Evolutionary conservation across 2,797 vertebrate genomes (phyloP).

Genomic region (Pipistrellus nathusii): DNA sequence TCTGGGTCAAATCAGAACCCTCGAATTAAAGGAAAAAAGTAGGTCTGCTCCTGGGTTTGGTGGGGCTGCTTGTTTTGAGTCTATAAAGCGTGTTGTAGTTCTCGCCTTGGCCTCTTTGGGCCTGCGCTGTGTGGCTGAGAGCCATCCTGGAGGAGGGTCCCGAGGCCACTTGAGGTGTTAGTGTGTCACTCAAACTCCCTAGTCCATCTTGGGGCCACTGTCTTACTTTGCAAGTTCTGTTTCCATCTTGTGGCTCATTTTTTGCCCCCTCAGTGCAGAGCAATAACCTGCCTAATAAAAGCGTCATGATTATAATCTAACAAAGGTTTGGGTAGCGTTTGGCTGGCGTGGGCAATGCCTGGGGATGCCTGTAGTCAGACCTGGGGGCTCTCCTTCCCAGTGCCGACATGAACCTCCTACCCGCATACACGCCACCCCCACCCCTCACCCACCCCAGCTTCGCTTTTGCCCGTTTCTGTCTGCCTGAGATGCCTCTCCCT

Average conservation of each 20-base stretch:
- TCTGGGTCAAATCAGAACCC: neutral
- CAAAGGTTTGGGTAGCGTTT: neutral
- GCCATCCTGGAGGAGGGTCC: neutral
- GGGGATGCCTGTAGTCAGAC: neutral
- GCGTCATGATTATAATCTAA: neutral
- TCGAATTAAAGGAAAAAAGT: neutral
- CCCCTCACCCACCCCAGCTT: too few species aligned
- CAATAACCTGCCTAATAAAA: neutral
- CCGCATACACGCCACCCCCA: neutral
- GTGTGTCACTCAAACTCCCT: neutral
- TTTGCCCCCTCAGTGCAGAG: neutral
- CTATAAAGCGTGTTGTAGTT: neutral
- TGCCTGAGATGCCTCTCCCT: neutral
- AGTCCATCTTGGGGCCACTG: neutral
- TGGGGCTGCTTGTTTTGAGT: too few species aligned
- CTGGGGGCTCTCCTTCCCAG: neutral
- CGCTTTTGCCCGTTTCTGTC: neutral
- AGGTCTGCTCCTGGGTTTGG: neutral
- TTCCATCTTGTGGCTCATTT: neutral
- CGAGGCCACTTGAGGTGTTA: neutral
- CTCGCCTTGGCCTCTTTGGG: neutral
- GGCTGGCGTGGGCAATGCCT: neutral
- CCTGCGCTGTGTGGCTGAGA: too few species aligned
- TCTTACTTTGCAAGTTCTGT: neutral
- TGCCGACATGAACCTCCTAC: neutral